Percentiles rank a stretch among this genome's conserved stretches.
Conservation (phyloP, 2,797 vertebrate genomes). For the Melanotaenia boesemani region DNA sequence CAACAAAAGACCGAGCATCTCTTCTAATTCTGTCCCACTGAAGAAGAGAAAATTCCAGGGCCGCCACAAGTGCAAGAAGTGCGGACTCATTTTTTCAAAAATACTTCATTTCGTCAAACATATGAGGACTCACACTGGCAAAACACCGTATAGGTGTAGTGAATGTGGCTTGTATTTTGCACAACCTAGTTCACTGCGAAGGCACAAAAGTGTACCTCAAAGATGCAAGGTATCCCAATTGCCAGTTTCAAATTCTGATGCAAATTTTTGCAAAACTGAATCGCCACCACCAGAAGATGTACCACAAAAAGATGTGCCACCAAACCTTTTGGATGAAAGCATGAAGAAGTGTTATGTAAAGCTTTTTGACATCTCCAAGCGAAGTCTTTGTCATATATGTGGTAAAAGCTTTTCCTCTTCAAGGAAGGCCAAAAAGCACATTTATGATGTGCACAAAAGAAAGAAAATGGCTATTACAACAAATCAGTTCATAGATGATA, state of each 20-base stretch:
- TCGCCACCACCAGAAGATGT: slow-evolving; percentile 2
- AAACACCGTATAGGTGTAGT: slow-evolving; percentile 76
- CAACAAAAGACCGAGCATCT: background rate
- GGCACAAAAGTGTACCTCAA: slow-evolving; percentile 65
- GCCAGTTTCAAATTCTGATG: slow-evolving; percentile 15
- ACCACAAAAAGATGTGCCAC: background rate
- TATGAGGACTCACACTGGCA: slow-evolving; percentile 75
- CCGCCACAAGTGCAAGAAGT: slow-evolving; percentile 68
- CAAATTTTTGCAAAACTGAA: background rate
- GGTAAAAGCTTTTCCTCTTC: slow-evolving; percentile 63
- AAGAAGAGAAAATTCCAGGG: slow-evolving; percentile 29
- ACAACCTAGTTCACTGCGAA: slow-evolving; percentile 58
- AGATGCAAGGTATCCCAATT: slow-evolving; percentile 59
- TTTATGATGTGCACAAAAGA: slow-evolving; percentile 46
- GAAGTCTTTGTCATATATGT: slow-evolving; percentile 64
- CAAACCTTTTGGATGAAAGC: slow-evolving; percentile 10
- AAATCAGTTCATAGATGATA: slow-evolving; percentile 45
- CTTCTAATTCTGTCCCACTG: background rate
- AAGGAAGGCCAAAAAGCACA: slow-evolving; percentile 58
- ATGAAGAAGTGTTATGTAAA: slow-evolving; percentile 78
- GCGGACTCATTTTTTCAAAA: slow-evolving; percentile 68
- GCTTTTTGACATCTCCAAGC: slow-evolving; percentile 77
- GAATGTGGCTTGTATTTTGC: slow-evolving; percentile 79
- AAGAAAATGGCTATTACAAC: slow-evolving; percentile 21
- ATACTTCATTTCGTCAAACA: slow-evolving; percentile 60